Evolutionary conservation across 2,797 vertebrate species (phyloP).

Genomic region (Euthynnus affinis): DNA sequence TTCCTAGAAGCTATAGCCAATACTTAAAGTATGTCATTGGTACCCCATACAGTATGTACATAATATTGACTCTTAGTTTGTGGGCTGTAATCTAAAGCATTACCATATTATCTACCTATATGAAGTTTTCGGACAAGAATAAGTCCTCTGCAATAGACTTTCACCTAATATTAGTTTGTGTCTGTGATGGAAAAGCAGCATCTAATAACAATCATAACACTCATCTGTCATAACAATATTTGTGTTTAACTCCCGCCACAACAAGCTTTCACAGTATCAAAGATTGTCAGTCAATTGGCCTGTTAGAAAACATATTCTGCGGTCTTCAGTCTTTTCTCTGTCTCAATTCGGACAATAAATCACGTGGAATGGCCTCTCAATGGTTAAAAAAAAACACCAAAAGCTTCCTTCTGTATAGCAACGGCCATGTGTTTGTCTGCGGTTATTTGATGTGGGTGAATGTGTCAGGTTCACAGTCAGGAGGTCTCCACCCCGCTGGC

Average conservation of each 20-base stretch:
- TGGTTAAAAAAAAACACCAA: slow-evolving; percentile 23
- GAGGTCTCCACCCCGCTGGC: slow-evolving; percentile 72
- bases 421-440: slow-evolving; percentile 61
- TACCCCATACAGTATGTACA: too few species aligned
- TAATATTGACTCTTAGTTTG: too few species aligned
- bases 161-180: background rate
- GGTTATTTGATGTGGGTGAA: slow-evolving; percentile 73
- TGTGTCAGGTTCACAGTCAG: slow-evolving; percentile 79
- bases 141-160: too few species aligned
- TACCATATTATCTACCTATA: too few species aligned
- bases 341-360: slow-evolving; percentile 49
- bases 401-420: slow-evolving; percentile 42
- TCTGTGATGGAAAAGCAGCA: background rate
- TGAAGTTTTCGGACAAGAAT: too few species aligned
- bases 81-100: too few species aligned
- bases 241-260: background rate
- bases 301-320: background rate
- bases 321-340: slow-evolving; percentile 26
- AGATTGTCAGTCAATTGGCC: background rate
- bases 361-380: slow-evolving; percentile 3
- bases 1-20: too few species aligned
- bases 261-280: background rate
- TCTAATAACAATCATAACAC: background rate
- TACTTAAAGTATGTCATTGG: too few species aligned
- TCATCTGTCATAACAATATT: background rate